Evolutionary conservation across 2,113 vertebrate genomes (phyloP), one percentile per base, ranked within the genome.

Genomic region (Cyprinodon tularosa): DNA sequence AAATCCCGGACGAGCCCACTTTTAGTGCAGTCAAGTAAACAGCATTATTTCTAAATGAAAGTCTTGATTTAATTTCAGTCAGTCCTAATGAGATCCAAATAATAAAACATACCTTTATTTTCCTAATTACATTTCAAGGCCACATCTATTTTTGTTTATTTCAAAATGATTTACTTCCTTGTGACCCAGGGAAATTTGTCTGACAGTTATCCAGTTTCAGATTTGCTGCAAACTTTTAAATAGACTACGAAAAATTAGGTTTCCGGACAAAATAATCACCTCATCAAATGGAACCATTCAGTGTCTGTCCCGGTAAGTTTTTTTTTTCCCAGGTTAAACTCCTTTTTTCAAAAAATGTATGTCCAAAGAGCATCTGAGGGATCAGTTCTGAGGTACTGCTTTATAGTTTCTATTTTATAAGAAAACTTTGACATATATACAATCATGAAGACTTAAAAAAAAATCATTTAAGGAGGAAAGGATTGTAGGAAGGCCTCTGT

Each of bases 1-100:
- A 93, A 94, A 94, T 94, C 93, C 93, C 93, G 80, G 88, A 89
- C 88, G 88, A 89, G 88, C 85, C 88, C 85, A 1, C 0, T 1
- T 50, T 50, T 4, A 50, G 15, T 15, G 14, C 13, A 50, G 29
- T 29, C 29, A 29, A 29, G 29, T 29, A 29, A 29, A 29, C 29
- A 29, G 29, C 29, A 29, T 29, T 29, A 29, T 29, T 29, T 1
- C 29, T 29, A 1, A 29, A 29, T 29, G 29, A 29, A 29, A 29
- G 29, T 4, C 42, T 9, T 42, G 9, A 6, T n/a, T 57, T 9
- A 15, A n/a, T 45, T 11, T 45, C 9, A 11, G 9, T 1, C 44
- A 45, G 12, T 45, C 44, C 9, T 57, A 57, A 15, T 57, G 20
- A 3, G n/a, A 57, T 29, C 29, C 29, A 29, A 29, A 29, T 29